phyloP scores from a whole-genome alignment of 2,797 vertebrate genomes.

The Pseudochirops cupreus region DNA sequence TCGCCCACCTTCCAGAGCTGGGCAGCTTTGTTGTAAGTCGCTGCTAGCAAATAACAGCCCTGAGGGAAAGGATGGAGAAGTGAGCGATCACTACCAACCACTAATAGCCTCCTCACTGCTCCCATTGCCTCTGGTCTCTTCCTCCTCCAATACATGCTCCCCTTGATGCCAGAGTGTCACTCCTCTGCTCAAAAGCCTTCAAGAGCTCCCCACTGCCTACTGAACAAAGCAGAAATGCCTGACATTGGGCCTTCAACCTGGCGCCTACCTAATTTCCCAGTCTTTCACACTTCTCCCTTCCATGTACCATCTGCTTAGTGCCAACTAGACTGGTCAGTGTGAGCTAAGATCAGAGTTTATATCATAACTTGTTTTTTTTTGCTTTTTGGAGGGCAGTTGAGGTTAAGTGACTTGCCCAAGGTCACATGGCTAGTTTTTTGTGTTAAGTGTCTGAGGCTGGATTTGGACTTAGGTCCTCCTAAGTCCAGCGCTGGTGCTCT shows the following conservation, averaged over 20 bases:
- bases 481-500: no score
- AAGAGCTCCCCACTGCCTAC: constrained; percentile 50
- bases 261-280: background rate
- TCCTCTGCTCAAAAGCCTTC: constrained; percentile 58
- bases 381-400: no score
- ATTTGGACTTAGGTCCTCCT: no score
- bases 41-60: constrained; percentile 89
- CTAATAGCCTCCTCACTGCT: background rate
- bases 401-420: no score
- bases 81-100: background rate
- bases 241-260: background rate
- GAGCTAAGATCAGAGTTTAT: background rate
- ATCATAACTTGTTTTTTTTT: no score
- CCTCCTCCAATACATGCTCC: constrained; percentile 35
- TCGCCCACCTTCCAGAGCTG: constrained; percentile 91
- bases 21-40: constrained; percentile 91
- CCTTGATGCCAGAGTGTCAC: constrained; percentile 61
- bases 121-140: background rate
- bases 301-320: background rate
- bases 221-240: constrained; percentile 60
- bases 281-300: background rate
- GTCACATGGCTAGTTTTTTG: no score
- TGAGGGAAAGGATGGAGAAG: constrained; percentile 69
- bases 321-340: background rate
- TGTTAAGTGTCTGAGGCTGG: no score